A percentile compares a stretch with the other conserved stretches of the same genome.
Evolutionary conservation across 1,140 invertebrate species (phyloP).

Genomic region (Nomia melanderi): DNA sequence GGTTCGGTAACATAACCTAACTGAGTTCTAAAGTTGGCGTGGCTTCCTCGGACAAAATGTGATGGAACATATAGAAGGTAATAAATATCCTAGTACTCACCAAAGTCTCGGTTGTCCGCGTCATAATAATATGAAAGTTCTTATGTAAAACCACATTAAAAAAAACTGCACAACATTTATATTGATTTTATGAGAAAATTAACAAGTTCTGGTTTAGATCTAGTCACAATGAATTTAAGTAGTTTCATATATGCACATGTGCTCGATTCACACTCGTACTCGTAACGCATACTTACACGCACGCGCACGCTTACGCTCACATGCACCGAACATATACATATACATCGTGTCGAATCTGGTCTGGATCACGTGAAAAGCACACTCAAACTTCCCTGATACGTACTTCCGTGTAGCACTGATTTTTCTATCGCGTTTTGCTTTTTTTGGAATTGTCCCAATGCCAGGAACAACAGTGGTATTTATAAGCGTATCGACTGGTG

Average conservation of each 20-base stretch:
- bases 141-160: not conserved
- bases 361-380: not conserved
- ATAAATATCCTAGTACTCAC: conserved; percentile 37
- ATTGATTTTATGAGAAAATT: too few relatives aligned
- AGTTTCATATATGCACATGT: too few relatives aligned
- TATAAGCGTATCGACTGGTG: not conserved
- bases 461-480: not conserved
- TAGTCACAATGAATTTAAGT: not conserved
- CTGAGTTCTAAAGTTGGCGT: not conserved
- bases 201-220: too few relatives aligned
- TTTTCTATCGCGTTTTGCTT: too few relatives aligned
- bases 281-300: not conserved
- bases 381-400: not conserved
- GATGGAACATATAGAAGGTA: not conserved
- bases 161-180: not conserved
- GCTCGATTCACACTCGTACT: too few relatives aligned
- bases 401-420: not conserved
- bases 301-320: not conserved
- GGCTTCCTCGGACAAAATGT: not conserved
- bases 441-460: too few relatives aligned
- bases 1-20: conserved; percentile 48
- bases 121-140: conserved; percentile 38
- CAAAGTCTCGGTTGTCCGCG: conserved; percentile 39
- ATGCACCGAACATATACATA: not conserved
- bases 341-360: not conserved